These are phyloP conservation scores for Aquatica leii DNA, from an alignment of 2,888 invertebrate species.

Conservation along the genomic window DNA sequence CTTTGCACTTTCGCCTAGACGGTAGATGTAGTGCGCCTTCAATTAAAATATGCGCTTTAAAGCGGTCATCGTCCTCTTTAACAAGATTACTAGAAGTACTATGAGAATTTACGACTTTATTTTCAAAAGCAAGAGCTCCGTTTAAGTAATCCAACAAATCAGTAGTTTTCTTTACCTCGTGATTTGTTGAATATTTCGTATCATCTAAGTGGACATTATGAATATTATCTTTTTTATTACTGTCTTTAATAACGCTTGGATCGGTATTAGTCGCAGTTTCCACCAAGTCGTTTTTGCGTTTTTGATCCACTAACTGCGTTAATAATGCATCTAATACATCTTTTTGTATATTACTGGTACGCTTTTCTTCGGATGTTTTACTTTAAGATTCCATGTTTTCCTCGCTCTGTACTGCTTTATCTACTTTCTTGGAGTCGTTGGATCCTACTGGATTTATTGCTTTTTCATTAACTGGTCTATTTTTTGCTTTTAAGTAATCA, in stretches of 20 bases:
- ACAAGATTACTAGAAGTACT: no score
- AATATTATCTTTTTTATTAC: conserved; percentile 18
- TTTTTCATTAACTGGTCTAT: no score
- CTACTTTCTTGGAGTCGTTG: no score
- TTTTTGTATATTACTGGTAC: conserved; percentile 27
- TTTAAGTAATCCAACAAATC: conserved; percentile 58
- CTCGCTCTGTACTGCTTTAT: conserved; percentile 32
- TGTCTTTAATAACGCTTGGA: conserved; percentile 12
- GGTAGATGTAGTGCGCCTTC: conserved; percentile 68
- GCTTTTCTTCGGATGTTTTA: neutral
- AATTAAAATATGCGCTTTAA: conserved; percentile 64
- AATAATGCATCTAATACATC: conserved; percentile 46
- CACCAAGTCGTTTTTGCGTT: conserved; percentile 43
- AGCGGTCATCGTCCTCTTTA: conserved; percentile 41
- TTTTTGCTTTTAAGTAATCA: no score
- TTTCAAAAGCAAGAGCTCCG: conserved; percentile 46
- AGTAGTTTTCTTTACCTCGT: conserved; percentile 44
- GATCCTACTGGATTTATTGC: no score
- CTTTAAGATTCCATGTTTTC: conserved; percentile 30
- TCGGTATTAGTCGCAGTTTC: conserved; percentile 54
- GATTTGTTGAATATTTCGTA: no score
- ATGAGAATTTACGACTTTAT: neutral
- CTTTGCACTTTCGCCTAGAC: conserved; percentile 54
- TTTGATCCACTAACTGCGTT: conserved; percentile 45
- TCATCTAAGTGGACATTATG: neutral